Base-by-base conservation (phyloP, 2,797 vertebrate genomes). In the Naso thynnoides region DNA sequence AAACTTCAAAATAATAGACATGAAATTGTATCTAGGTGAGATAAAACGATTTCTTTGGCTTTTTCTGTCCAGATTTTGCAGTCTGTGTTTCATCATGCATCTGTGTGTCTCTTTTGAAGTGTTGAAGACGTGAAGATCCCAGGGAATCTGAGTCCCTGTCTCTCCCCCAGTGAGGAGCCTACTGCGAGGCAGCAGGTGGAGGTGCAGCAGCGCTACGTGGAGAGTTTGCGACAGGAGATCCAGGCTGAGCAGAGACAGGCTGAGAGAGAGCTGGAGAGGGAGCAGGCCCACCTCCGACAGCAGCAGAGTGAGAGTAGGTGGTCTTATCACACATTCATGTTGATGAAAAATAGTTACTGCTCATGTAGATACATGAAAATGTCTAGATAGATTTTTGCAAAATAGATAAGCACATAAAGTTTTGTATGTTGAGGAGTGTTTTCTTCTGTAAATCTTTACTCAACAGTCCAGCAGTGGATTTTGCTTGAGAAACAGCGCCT, bases 401-500 rank as follows among this genome's bases (percentile, higher is more conserved):
- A 48, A 24, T 18, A 3, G 42, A 26, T 36, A 59, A 63, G 18
- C 1, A 29, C 31, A 48, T 24, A 41, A 62, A 63, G 59, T 3
- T 0, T 7, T 7, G 2, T 36, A 10, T 38, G 31, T 9, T 47
- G 7, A 49, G 14, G 23, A 19, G 66, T 73, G 4, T 3, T 45
- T 2, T 6, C 9, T 24, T 36, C 33, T 75, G 6, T 76, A 1
- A 55, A 60, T 82, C 26, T 79, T 61, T 83, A 29, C 79, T 56
- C 71, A 81, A 69, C 88, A 99, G 98, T 97, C 79, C 93, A 96
- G 73, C 95, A 95, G 92, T 96, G 96, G 96, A 94, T 97, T 80
- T 71, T 95, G 49, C 92, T 92, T 82, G 95, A 97, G 90, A 96
- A 95, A 63, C 92, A 88, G 72, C 93, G 73, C 21, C 89, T 96